These are phyloP conservation scores for Pygmarrhopalites habei DNA, from an alignment of 1,140 invertebrate species.

Conservation along the genomic window DNA sequence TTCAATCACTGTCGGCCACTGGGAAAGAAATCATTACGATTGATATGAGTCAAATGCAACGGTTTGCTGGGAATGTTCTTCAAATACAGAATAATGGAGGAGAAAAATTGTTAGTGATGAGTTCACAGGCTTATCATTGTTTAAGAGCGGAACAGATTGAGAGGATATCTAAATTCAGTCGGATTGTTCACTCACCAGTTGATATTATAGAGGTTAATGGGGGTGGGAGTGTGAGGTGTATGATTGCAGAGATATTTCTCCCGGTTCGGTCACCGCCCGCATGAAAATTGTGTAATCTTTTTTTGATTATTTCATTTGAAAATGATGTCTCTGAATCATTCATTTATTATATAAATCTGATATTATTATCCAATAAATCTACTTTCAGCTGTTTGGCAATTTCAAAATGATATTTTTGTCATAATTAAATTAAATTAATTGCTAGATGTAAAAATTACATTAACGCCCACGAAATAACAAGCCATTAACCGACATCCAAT, in stretches of 20 bases:
- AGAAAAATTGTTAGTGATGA: slow-evolving; percentile 33
- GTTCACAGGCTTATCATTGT: slow-evolving; percentile 24
- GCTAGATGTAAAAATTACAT: no score
- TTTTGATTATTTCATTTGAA: no score
- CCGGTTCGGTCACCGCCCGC: neutral
- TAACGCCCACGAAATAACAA: no score
- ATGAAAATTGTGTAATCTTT: no score
- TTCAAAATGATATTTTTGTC: no score
- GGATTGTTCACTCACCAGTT: slow-evolving; percentile 31
- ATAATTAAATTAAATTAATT: no score
- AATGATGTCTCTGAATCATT: no score
- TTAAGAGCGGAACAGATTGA: slow-evolving; percentile 31
- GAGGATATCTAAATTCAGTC: slow-evolving; percentile 19
- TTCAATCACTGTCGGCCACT: slow-evolving; percentile 7
- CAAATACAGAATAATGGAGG: slow-evolving; percentile 26
- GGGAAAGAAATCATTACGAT: slow-evolving; percentile 36
- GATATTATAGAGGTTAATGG: slow-evolving; percentile 37
- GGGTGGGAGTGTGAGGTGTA: slow-evolving; percentile 39
- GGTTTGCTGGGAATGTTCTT: slow-evolving; percentile 38
- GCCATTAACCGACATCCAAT: no score
- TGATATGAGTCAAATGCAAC: slow-evolving; percentile 31
- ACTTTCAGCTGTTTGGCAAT: no score
- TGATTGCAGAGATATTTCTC: slow-evolving; percentile 40
- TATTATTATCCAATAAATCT: no score
- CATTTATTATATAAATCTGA: no score